Conservation (phyloP, 2,888 invertebrate species). For the Fabriciana adippe region DNA sequence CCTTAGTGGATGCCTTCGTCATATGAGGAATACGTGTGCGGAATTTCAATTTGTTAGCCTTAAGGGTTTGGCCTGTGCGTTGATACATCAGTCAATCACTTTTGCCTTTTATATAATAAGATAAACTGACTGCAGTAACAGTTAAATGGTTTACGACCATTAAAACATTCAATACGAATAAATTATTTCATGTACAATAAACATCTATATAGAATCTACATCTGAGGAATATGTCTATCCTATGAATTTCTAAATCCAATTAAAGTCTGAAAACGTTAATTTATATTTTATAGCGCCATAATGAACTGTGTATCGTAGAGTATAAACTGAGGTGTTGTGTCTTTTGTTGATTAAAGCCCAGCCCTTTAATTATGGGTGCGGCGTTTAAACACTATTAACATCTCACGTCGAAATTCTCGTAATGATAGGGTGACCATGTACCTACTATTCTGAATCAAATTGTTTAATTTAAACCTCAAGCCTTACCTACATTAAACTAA, state of each 20-base stretch:
- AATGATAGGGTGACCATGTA: not conserved
- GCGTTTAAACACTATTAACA: conserved; percentile 2
- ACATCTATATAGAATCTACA: not conserved
- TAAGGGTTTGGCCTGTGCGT: too few species aligned
- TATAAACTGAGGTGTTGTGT: not conserved
- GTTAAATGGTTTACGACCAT: too few species aligned
- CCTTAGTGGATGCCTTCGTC: too few species aligned
- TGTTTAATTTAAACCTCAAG: too few species aligned
- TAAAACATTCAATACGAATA: not conserved
- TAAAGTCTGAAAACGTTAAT: conserved; percentile 5
- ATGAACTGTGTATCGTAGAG: not conserved
- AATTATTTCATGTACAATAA: not conserved
- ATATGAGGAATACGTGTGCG: too few species aligned
- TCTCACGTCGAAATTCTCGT: not conserved
- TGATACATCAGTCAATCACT: too few species aligned
- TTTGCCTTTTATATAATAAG: too few species aligned
- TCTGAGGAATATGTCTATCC: too few species aligned
- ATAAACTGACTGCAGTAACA: too few species aligned
- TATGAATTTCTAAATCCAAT: conserved; percentile 2
- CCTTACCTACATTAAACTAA: too few species aligned
- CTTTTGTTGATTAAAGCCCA: conserved; percentile 16
- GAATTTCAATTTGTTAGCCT: too few species aligned
- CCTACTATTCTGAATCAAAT: too few species aligned
- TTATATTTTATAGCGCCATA: conserved; percentile 2
- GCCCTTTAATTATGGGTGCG: conserved; percentile 8